Evolutionary conservation across 1,140 invertebrate genomes (phyloP).

Genomic region (Anoplolepis gracilipes): DNA sequence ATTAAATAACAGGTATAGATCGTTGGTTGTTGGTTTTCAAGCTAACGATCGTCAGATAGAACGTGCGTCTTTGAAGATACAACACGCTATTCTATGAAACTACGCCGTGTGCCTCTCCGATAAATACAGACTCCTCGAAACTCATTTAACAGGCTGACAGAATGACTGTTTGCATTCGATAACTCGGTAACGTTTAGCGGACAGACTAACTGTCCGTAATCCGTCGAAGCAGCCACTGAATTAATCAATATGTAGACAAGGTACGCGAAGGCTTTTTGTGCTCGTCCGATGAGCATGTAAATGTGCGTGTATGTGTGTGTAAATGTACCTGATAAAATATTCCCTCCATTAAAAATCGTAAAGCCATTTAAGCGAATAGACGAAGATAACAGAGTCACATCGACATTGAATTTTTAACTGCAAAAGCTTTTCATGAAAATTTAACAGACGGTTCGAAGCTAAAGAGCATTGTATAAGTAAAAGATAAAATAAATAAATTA

Average conservation of each 20-base stretch:
- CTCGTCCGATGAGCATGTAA: slow-evolving; percentile 34
- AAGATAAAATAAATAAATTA: too few relatives aligned
- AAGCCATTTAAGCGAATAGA: background rate
- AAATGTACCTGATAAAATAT: slow-evolving; percentile 38
- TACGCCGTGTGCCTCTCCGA: slow-evolving; percentile 30
- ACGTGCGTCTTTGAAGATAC: slow-evolving; percentile 15
- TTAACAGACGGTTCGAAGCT: too few relatives aligned
- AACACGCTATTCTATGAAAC: slow-evolving; percentile 13
- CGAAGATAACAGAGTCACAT: background rate
- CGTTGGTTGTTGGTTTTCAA: slow-evolving; percentile 19
- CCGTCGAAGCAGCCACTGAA: slow-evolving; percentile 36
- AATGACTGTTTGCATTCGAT: slow-evolving; percentile 49
- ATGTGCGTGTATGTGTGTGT: slow-evolving; percentile 1
- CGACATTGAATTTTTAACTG: background rate
- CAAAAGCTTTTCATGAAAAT: too few relatives aligned
- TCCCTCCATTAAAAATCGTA: slow-evolving; percentile 3
- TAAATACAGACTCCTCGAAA: slow-evolving; percentile 44
- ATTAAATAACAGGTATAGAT: slow-evolving; percentile 49
- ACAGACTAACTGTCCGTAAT: slow-evolving; percentile 48
- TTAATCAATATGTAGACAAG: slow-evolving; percentile 56
- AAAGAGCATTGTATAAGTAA: too few relatives aligned
- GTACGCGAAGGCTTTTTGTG: slow-evolving; percentile 25
- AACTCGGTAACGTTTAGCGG: slow-evolving; percentile 45
- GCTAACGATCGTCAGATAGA: slow-evolving; percentile 6
- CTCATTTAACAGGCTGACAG: slow-evolving; percentile 53